Evolutionary conservation across 2,888 invertebrate genomes (phyloP).

Genomic region (Polietes domitor): DNA sequence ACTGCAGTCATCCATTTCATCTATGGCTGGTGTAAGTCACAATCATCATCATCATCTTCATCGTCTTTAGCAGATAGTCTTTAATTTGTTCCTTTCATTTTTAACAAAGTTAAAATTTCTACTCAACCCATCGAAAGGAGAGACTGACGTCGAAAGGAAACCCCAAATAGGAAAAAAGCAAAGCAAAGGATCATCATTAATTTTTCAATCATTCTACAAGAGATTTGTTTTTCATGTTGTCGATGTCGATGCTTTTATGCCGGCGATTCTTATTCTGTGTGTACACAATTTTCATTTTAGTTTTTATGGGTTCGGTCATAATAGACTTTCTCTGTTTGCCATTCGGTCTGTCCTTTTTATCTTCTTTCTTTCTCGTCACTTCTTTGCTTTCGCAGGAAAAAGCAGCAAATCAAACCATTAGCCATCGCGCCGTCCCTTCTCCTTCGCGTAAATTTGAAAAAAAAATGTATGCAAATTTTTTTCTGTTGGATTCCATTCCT

Average conservation of each 20-base stretch:
- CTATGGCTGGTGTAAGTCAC: background rate
- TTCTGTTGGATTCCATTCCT: constrained; percentile 23
- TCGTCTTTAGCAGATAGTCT: background rate
- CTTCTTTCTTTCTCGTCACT: constrained; percentile 25
- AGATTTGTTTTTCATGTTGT: constrained; percentile 46
- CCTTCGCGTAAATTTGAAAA: constrained; percentile 31
- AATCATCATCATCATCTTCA: background rate
- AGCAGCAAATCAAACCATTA: constrained; percentile 31
- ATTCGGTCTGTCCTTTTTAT: constrained; percentile 41
- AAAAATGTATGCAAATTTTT: constrained; percentile 58
- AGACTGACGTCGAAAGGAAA: background rate
- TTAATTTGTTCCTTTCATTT: constrained; percentile 28
- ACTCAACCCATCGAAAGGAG: background rate
- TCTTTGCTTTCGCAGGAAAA: background rate
- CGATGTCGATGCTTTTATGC: background rate
- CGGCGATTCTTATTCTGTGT: constrained; percentile 6
- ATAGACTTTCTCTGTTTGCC: constrained; percentile 63
- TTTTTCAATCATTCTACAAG: constrained; percentile 58
- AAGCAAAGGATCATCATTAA: constrained; percentile 60
- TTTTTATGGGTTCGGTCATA: constrained; percentile 50
- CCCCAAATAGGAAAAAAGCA: background rate
- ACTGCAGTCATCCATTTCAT: background rate
- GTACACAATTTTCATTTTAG: constrained; percentile 10
- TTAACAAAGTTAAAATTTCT: constrained; percentile 29
- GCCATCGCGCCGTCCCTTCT: background rate